Conservation (phyloP, 2,888 invertebrate genomes). For the Polietes domitor region DNA sequence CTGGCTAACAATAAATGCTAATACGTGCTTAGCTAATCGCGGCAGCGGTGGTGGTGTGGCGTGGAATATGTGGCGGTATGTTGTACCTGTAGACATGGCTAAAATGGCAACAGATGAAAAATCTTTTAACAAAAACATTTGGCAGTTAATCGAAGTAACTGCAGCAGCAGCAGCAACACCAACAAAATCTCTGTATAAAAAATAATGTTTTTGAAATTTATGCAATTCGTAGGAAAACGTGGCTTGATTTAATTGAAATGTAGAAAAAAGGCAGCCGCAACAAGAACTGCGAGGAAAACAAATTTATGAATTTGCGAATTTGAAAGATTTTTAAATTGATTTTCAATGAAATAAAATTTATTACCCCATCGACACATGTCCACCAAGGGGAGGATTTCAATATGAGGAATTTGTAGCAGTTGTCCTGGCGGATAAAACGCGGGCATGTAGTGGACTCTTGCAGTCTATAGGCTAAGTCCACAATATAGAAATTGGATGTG, state of each 20-base stretch:
- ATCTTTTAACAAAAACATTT: constrained; percentile 8
- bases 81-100: not conserved
- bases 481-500: too few relatives aligned
- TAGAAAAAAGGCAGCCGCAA: constrained; percentile 1
- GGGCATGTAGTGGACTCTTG: too few relatives aligned
- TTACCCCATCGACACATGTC: not conserved
- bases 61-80: not conserved
- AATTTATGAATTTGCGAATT: constrained; percentile 8
- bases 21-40: constrained; percentile 56
- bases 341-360: not conserved
- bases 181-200: not conserved
- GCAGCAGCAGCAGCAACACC: not conserved
- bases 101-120: constrained; percentile 18
- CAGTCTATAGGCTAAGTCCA: too few relatives aligned
- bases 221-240: constrained; percentile 46
- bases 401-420: not conserved
- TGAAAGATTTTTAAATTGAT: constrained; percentile 6
- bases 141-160: constrained; percentile 10
- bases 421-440: too few relatives aligned
- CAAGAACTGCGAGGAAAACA: not conserved
- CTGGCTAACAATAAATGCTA: constrained; percentile 56
- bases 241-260: constrained; percentile 62
- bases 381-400: not conserved
- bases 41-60: not conserved
- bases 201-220: constrained; percentile 18